phyloP scores from a whole-genome alignment of 2,888 invertebrate genomes.

The Athrips mouffetella region DNA sequence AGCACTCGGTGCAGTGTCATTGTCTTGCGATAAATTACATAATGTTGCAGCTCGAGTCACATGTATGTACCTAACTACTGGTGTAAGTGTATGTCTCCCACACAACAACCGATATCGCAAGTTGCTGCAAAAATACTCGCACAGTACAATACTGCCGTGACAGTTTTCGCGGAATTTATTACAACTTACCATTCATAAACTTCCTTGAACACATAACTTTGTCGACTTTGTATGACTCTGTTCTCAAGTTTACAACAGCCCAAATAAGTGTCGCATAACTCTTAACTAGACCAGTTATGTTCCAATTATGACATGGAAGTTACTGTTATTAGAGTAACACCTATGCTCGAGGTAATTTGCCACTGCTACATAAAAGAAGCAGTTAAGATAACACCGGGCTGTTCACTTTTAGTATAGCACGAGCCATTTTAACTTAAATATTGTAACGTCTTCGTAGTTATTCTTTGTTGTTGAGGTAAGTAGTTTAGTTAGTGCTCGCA shows the following conservation, averaged over 20 bases:
- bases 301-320: slow-evolving; percentile 11
- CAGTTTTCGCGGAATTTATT: not conserved
- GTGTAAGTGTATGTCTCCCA: not conserved
- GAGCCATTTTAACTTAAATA: slow-evolving; percentile 1
- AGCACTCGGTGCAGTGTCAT: slow-evolving; percentile 29
- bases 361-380: slow-evolving; percentile 7
- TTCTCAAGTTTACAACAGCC: not conserved
- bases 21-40: slow-evolving; percentile 29
- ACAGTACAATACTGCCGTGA: not conserved
- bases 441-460: not conserved
- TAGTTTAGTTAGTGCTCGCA: not conserved
- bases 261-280: slow-evolving; percentile 5
- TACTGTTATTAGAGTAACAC: slow-evolving; percentile 8
- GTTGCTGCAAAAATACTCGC: not conserved
- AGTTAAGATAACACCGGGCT: slow-evolving; percentile 9
- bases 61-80: slow-evolving; percentile 5
- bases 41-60: slow-evolving; percentile 11
- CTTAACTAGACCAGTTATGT: slow-evolving; percentile 3
- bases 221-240: not conserved
- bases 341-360: slow-evolving; percentile 5
- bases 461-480: slow-evolving; percentile 1
- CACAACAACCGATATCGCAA: not conserved
- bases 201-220: not conserved
- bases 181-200: not conserved
- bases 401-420: not conserved